phyloP scores from a whole-genome alignment of 2,888 invertebrate genomes.

The Mylabris sibirica region DNA sequence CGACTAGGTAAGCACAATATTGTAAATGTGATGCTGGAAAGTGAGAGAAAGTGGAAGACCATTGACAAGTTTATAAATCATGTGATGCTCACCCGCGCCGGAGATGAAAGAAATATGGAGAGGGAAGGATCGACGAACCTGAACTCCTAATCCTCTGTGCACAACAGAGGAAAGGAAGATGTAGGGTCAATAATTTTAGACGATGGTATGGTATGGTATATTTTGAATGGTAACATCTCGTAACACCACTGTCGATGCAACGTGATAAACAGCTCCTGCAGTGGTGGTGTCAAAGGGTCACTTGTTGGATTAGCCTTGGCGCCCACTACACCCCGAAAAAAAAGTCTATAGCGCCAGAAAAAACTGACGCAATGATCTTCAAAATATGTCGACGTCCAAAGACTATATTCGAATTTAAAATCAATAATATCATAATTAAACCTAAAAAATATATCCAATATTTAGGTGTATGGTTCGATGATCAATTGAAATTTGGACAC shows the following conservation, averaged over 20 bases:
- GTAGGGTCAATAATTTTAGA: too few species aligned
- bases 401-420: background rate
- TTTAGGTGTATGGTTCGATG: background rate
- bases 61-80: too few species aligned
- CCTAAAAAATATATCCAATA: background rate
- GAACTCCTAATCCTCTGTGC: too few species aligned
- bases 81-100: too few species aligned
- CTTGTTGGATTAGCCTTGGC: background rate
- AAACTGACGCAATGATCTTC: background rate
- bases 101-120: too few species aligned
- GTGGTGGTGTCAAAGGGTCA: background rate
- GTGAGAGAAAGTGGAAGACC: background rate
- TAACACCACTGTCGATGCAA: too few species aligned
- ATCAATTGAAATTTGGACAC: background rate
- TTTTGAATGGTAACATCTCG: background rate
- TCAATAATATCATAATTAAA: background rate
- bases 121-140: too few species aligned
- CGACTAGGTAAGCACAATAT: background rate
- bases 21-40: background rate
- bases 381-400: background rate
- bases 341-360: background rate
- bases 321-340: background rate
- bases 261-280: background rate
- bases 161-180: too few species aligned
- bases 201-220: background rate